Base-by-base conservation (phyloP, 2,797 vertebrate genomes). In the Paratrypauchen microcephalus region DNA sequence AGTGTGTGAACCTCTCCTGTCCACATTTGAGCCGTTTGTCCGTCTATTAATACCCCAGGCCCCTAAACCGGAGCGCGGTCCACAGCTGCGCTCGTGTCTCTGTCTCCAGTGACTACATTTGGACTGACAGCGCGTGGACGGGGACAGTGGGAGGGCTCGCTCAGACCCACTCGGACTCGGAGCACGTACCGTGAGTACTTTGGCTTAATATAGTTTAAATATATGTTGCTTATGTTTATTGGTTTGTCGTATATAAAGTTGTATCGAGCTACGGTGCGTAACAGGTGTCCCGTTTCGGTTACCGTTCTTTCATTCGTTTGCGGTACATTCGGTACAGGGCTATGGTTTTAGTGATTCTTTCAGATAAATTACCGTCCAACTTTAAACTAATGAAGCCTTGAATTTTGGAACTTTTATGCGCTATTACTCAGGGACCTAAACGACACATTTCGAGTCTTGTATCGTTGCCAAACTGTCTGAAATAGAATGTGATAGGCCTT, bases 31-130 rank as follows among this genome's bases (percentile, higher is more conserved):
- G 54, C 19, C 12, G 13, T 5, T 15, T 45, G 41, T 45, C 12
- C 12, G 6, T 76, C 84, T 89, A 91, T 90, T 89, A 86, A 86
- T 89, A 89, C 75, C 32, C 74, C 28, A 6, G 45, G 69, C 65
- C 28, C 74, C 86, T 78, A 75, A 81, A 77, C 59, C 82, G 74
- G 76, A 57, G 71, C 66, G 61, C 70, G 47, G 21, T 66, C 71
- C 75, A 23, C 75, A 80, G 81, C 84, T 81, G 85, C 76, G 32
- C 21, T 2, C 70, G 47, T 77, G n/a, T 23, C 60, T 62, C 59
- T n/a, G 9, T 36, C 39, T 26, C 39, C 61, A 48, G 61, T 47
- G 82, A 65, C 90, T 82, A 81, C 87, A 88, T 89, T 87, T 86
- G 86, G 90, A 83, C 80, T 69, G 77, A 74, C 75, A 11, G 59